Percentiles rank a stretch among this genome's conserved stretches.
These are phyloP conservation scores for Myotis myotis DNA, from an alignment of 2,797 vertebrate species.

Conservation along the genomic window DNA sequence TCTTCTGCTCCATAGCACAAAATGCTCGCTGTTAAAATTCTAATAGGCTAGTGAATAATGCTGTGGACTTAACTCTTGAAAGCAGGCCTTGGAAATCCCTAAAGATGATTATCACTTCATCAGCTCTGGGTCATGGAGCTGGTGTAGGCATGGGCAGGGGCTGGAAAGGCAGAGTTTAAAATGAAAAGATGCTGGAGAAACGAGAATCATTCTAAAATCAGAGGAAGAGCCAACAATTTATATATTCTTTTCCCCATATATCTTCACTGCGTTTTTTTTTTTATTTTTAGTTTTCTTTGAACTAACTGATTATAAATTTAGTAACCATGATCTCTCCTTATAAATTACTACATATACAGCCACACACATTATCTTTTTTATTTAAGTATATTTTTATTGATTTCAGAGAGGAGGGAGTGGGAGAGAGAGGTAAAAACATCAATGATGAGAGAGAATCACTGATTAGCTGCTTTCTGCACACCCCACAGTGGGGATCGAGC, in stretches of 20 bases:
- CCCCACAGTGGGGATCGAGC: no score
- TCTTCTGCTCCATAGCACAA: background rate
- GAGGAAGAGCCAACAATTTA: background rate
- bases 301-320: background rate
- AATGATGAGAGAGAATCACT: no score
- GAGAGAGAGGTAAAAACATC: no score
- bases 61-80: background rate
- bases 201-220: background rate
- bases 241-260: background rate
- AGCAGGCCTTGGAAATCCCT: background rate
- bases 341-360: background rate
- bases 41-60: background rate
- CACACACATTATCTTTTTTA: background rate
- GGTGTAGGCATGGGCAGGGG: fast-evolving
- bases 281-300: background rate
- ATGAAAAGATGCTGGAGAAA: background rate
- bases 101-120: background rate
- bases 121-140: background rate
- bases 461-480: no score
- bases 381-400: no score
- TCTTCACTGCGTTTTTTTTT: background rate
- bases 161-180: background rate
- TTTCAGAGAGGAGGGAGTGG: no score
- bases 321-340: background rate
- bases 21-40: background rate